Evolutionary conservation across 2,113 vertebrate species (phyloP), one percentile per base, ranked within the genome.

Genomic region (Neogale vison): DNA sequence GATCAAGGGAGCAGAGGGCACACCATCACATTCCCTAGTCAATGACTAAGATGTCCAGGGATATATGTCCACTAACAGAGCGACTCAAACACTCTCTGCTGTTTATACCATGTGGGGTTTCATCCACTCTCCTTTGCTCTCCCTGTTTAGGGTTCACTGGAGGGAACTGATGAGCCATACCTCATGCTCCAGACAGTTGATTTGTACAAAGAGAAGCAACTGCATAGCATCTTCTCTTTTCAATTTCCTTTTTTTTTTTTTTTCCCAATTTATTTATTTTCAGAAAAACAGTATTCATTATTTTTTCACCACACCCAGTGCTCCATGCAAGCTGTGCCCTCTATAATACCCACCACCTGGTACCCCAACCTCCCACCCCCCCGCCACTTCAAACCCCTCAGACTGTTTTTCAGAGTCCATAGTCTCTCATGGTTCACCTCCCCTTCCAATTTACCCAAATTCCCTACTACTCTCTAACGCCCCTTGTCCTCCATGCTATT

Each of bases 131-230:
- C 24, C 42, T 80, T 45, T 15, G 57, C 72, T 45, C 14, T 90
- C 21, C 67, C 85, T 55, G 31, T 74, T 69, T 74, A 59, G 50
- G 20, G 31, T 47, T 90, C 85, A 39, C 23, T 92, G 84, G 80
- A 77, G 57, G 31, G 42, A 93, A 93, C 2, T 21, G 79, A 67
- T 85, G 71, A 79, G 45, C 45, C 81, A 12, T 57, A 45, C 34
- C 23, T 6, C 31, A 71, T 39, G 50, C 71, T 72, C 39, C 76
- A 90, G 63, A 34, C 94, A 74, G 61, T 61, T 61, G 52, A 10
- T 71, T 88, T 83, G 94, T 91, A 90, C 47, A 90, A 83, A 91
- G 61, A 93, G 31, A 82, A 59, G 18, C 23, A 61, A 90, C 65
- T 45, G 1, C 15, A 18, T 65, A 69, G 12, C 39, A 52, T 83